A percentile compares a stretch with the other conserved stretches of the same genome.
Evolutionary conservation across 2,888 invertebrate species (phyloP).

Genomic region (Agrotis ipsilon): DNA sequence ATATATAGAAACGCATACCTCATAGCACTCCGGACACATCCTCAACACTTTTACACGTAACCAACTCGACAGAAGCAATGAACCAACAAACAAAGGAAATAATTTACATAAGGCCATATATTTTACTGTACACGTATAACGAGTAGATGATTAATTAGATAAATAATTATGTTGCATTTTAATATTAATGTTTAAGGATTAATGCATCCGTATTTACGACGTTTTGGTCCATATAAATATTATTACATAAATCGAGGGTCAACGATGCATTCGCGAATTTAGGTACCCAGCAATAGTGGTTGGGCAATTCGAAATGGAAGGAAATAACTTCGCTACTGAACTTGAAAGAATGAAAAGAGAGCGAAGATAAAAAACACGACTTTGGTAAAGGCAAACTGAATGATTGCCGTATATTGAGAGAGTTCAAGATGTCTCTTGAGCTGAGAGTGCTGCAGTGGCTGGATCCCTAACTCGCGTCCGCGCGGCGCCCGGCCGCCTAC

Average conservation of each 20-base stretch:
- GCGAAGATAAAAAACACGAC: conserved; percentile 47
- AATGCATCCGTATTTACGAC: conserved; percentile 89
- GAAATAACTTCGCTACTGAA: conserved; percentile 42
- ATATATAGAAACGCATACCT: conserved; percentile 64
- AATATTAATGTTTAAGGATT: conserved; percentile 88
- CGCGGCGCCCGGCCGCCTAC: conserved; percentile 88
- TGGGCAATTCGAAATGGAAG: conserved; percentile 17
- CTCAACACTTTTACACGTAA: conserved; percentile 77
- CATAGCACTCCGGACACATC: conserved; percentile 72
- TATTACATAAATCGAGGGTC: conserved; percentile 86
- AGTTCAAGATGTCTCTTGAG: conserved; percentile 38
- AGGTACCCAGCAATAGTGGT: conserved; percentile 78
- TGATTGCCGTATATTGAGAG: conserved; percentile 24
- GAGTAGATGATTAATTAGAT: conserved; percentile 89
- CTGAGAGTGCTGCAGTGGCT: conserved; percentile 66
- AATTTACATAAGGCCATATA: conserved; percentile 91
- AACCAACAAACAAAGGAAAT: conserved; percentile 84
- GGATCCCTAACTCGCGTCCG: conserved; percentile 83
- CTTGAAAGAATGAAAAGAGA: conserved; percentile 43
- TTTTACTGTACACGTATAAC: conserved; percentile 90
- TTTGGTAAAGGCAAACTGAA: conserved; percentile 27
- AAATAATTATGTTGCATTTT: conserved; percentile 86
- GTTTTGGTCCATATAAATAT: conserved; percentile 91
- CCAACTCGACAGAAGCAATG: conserved; percentile 85
- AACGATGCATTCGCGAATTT: conserved; percentile 78